These are phyloP conservation scores for Python bivittatus DNA, from an alignment of 2,113 vertebrate genomes.

Conservation along the genomic window DNA sequence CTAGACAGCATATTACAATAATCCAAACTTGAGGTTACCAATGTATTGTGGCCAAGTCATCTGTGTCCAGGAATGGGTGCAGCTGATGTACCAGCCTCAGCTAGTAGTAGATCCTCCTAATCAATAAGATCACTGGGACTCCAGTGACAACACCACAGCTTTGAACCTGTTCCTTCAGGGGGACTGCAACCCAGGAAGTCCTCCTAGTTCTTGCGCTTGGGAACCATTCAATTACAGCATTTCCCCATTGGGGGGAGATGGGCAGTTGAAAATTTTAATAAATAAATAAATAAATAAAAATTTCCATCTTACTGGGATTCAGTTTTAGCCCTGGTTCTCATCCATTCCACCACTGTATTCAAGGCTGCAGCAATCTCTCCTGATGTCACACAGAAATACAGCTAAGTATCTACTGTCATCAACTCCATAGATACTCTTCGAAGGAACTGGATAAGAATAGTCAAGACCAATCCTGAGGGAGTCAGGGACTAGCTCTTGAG, in stretches of 20 bases:
- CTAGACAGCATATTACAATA: neutral
- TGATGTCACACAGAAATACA: neutral
- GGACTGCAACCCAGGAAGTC: neutral
- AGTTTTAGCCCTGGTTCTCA: neutral
- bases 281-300: no score
- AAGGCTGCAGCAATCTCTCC: neutral
- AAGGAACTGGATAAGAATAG: neutral
- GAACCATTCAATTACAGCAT: neutral
- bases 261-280: no score
- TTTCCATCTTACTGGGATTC: neutral
- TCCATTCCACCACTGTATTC: neutral
- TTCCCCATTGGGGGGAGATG: no score
- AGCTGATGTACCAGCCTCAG: neutral
- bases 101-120: neutral
- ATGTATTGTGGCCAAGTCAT: neutral
- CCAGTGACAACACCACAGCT: neutral
- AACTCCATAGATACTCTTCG: neutral
- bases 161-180: neutral
- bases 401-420: neutral
- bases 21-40: neutral
- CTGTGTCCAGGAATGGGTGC: neutral
- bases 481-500: neutral
- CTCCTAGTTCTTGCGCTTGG: neutral
- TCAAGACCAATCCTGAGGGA: neutral
- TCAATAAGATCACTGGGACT: neutral